These are phyloP conservation scores for Caenorhabditis zanzibari DNA, from an alignment of 2,888 invertebrate species.

Conservation along the genomic window DNA sequence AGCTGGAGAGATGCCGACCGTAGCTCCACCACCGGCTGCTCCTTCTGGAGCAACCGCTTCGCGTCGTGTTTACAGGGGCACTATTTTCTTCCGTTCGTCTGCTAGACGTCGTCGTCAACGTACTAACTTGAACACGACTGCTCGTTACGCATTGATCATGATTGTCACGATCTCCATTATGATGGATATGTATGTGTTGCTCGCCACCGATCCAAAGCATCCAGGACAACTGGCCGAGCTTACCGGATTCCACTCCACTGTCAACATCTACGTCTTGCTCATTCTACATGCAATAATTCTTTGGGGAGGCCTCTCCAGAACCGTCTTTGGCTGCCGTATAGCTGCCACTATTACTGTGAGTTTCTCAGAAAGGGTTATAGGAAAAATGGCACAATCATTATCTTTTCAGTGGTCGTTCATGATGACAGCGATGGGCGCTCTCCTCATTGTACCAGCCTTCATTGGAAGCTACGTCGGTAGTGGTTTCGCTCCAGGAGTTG, in stretches of 20 bases:
- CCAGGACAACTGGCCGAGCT: not conserved
- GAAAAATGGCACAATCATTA: not conserved
- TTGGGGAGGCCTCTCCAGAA: slow-evolving; percentile 14
- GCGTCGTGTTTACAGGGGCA: not conserved
- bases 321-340: slow-evolving; percentile 10
- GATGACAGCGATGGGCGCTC: not conserved
- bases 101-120: slow-evolving; percentile 15
- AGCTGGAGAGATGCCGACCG: not conserved
- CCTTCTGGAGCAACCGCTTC: not conserved
- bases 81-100: not conserved
- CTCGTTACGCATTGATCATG: not conserved
- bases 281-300: slow-evolving; percentile 17
- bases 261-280: slow-evolving; percentile 10
- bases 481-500: slow-evolving; percentile 5
- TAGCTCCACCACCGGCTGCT: not conserved
- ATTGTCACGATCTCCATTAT: not conserved
- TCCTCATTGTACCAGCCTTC: slow-evolving; percentile 22
- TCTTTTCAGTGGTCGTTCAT: slow-evolving; percentile 32
- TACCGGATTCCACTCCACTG: slow-evolving; percentile 7
- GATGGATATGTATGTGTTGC: not conserved
- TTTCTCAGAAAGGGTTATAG: not conserved
- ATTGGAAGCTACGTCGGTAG: slow-evolving; percentile 14
- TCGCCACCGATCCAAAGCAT: not conserved
- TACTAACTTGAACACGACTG: not conserved
- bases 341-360: slow-evolving; percentile 28